Conservation (phyloP, 2,113 vertebrate genomes). For the Alaudala cheleensis region DNA sequence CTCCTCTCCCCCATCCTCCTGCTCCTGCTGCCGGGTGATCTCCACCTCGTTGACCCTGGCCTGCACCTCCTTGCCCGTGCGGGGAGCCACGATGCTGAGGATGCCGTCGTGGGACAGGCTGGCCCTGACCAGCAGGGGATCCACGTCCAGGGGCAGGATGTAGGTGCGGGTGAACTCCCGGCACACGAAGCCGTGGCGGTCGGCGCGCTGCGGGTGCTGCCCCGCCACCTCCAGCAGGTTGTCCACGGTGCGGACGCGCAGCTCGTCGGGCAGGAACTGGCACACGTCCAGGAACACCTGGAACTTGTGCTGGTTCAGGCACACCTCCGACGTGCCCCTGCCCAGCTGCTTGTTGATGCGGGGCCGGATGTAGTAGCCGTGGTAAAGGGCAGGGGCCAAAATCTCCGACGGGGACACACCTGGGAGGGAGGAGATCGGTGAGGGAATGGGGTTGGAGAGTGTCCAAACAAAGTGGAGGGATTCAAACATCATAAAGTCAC, state of each 20-base stretch:
- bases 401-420: conserved; percentile 82
- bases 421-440: conserved; percentile 5
- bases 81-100: conserved; percentile 80
- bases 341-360: conserved; percentile 77
- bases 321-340: conserved; percentile 81
- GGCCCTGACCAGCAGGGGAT: conserved; percentile 80
- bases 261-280: conserved; percentile 85
- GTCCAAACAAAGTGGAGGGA: too few relatives aligned
- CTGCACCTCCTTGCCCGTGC: conserved; percentile 71
- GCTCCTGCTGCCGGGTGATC: conserved; percentile 62
- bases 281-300: conserved; percentile 85
- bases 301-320: conserved; percentile 81
- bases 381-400: conserved; percentile 83
- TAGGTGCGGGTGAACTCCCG: conserved; percentile 87
- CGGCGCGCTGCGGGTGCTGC: conserved; percentile 81
- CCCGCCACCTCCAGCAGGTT: conserved; percentile 86
- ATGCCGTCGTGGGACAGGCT: conserved; percentile 84
- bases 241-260: conserved; percentile 83
- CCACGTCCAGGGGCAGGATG: conserved; percentile 82
- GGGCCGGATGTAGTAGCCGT: conserved; percentile 87
- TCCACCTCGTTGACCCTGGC: conserved; percentile 76
- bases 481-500: too few relatives aligned
- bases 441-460: background rate
- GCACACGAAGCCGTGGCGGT: conserved; percentile 84
- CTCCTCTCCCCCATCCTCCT: conserved; percentile 21